These are phyloP conservation scores for Recurvirostra avosetta DNA, from an alignment of 2,113 vertebrate genomes.

Conservation along the genomic window DNA sequence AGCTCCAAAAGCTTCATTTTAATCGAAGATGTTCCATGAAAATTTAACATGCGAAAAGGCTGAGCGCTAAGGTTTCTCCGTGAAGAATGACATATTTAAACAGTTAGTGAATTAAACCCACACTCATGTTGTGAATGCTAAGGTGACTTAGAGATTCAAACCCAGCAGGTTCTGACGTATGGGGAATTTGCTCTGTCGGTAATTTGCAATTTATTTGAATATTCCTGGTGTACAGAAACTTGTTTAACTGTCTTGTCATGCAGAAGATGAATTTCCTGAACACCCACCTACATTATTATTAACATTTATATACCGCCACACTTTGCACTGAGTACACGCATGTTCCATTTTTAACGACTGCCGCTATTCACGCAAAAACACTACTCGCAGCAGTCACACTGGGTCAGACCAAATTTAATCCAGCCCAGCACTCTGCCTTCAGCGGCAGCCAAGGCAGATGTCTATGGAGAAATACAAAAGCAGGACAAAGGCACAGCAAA, in stretches of 20 bases:
- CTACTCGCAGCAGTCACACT: background rate
- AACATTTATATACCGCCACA: background rate
- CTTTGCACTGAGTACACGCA: background rate
- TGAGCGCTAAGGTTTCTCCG: background rate
- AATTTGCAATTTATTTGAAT: background rate
- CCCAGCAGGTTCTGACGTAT: conserved; percentile 9
- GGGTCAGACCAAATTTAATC: background rate
- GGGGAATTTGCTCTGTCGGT: background rate
- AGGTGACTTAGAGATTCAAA: background rate
- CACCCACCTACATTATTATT: background rate
- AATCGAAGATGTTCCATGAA: conserved; percentile 50
- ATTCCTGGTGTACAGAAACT: background rate
- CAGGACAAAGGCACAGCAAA: background rate
- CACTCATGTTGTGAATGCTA: background rate
- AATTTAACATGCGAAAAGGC: conserved; percentile 26
- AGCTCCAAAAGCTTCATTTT: conserved; percentile 53
- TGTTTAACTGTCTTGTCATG: background rate
- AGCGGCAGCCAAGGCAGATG: background rate
- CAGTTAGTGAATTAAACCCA: conserved; percentile 14
- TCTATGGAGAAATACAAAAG: background rate
- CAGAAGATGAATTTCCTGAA: background rate
- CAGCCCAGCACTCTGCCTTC: background rate
- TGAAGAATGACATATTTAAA: conserved; percentile 34
- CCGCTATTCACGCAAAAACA: background rate
- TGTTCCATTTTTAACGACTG: background rate